Conservation (phyloP, 2,888 invertebrate genomes). For the Allolobophora icterica region DNA sequence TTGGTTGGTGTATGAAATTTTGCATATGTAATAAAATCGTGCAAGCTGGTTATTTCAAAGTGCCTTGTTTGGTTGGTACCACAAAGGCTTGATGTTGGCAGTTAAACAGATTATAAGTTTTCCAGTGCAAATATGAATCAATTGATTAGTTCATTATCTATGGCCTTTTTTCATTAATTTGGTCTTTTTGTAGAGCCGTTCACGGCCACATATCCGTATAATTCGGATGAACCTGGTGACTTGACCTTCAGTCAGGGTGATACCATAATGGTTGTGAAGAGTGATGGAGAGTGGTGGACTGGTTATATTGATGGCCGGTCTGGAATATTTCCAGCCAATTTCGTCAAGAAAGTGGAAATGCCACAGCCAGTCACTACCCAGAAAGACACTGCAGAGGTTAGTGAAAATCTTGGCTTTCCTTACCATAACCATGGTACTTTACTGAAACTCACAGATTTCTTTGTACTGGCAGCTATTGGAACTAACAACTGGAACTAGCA, state of each 20-base stretch:
- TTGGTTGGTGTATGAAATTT: background rate
- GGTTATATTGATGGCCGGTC: conserved; percentile 78
- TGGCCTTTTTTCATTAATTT: background rate
- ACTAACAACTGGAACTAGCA: too few relatives aligned
- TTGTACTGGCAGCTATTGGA: too few relatives aligned
- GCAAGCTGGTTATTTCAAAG: background rate
- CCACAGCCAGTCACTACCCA: background rate
- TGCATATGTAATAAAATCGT: too few relatives aligned
- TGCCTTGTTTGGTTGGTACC: background rate
- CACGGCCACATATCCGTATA: conserved; percentile 59
- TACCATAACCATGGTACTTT: background rate
- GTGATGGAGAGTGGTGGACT: conserved; percentile 99
- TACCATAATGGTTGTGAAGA: conserved; percentile 82
- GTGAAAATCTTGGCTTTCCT: background rate
- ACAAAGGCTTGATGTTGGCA: background rate
- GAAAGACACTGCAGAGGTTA: background rate
- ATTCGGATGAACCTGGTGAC: conserved; percentile 81
- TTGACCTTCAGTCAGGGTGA: conserved; percentile 87
- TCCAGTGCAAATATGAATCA: background rate
- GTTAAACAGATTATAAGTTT: background rate
- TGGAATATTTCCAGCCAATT: conserved; percentile 97
- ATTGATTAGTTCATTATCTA: background rate
- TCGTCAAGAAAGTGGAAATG: conserved; percentile 69
- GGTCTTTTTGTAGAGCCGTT: conserved; percentile 41
- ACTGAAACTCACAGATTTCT: too few relatives aligned